Evolutionary conservation across 2,113 vertebrate species (phyloP).

Genomic region (Pedionomus torquatus): DNA sequence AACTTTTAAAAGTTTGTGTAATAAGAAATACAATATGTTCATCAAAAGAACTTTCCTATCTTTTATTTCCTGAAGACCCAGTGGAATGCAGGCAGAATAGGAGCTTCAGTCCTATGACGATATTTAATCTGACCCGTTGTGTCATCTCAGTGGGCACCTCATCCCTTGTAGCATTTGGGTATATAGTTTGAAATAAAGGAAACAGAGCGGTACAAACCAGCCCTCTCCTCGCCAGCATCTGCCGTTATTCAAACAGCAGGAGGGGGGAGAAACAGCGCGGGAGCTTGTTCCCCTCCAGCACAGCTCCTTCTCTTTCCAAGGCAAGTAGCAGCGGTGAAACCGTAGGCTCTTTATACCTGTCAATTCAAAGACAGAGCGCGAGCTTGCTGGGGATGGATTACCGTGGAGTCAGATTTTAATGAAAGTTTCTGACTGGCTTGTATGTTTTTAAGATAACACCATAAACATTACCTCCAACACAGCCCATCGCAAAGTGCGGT

Average conservation of each 20-base stretch:
- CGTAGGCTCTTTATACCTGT: background rate
- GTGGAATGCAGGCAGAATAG: background rate
- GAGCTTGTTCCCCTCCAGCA: background rate
- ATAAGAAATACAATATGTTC: background rate
- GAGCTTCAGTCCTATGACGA: background rate
- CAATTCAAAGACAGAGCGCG: background rate
- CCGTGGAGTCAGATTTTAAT: background rate
- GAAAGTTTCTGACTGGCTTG: background rate
- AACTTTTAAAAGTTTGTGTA: background rate
- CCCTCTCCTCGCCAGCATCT: background rate
- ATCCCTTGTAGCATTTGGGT: background rate
- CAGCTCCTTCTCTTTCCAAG: background rate
- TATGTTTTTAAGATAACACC: background rate
- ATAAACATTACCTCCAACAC: background rate
- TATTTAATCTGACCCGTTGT: background rate
- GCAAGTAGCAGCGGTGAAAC: background rate
- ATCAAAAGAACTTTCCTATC: background rate
- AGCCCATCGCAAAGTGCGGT: background rate
- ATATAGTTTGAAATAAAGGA: background rate
- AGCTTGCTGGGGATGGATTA: background rate
- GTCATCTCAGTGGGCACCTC: background rate
- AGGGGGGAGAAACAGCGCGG: background rate
- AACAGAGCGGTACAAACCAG: background rate
- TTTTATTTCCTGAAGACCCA: background rate
- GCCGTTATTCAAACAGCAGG: background rate